Evolutionary conservation across 2,888 invertebrate species (phyloP), one percentile per base, ranked within the genome.

Genomic region (Leptura quadrifasciata): DNA sequence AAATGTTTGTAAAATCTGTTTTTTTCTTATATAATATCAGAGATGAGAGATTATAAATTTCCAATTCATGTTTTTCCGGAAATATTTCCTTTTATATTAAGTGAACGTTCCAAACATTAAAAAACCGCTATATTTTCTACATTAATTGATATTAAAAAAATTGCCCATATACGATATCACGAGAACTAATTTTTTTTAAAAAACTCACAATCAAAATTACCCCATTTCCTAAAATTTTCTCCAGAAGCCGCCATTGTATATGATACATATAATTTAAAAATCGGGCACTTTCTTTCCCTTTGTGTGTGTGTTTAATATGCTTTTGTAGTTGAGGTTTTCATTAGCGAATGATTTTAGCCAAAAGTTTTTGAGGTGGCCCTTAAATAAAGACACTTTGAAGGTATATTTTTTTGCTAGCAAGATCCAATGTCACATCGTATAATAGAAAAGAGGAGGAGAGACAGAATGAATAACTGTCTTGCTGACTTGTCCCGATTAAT

Each of bases 351-450:
- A 76, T 79, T 79, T 79, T 79, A 77, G 79, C 77, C 52, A 74
- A 72, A 74, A 72, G 67, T 64, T 63, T 79, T 75, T 71, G 73
- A 61, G 76, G 72, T 79, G 79, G 76, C 68, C 64, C 69, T 79
- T 76, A 75, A 76, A 73, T 73, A 73, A 74, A 74, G 69, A 71
- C 75, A 77, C 73, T 79, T 75, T 76, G 76, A 76, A 63, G 75
- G 76, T 79, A 76, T 79, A 63, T 78, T 80, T 78, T 80, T 78
- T 77, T 79, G 31, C 64, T 90, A 95, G 93, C 94, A 98, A 96
- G 98, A 98, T 89, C 98, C 98, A 64, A 93, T 97, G 94, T 98
- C 98, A n/a, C 98, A 98, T 89, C 94, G 98, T 76, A 97, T 98
- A 83, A 98, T 98, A 80, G 98, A 98, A 90, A 98, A 98, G 89